Evolutionary conservation across 2,888 invertebrate genomes (phyloP).

Genomic region (Thalpophila matura): DNA sequence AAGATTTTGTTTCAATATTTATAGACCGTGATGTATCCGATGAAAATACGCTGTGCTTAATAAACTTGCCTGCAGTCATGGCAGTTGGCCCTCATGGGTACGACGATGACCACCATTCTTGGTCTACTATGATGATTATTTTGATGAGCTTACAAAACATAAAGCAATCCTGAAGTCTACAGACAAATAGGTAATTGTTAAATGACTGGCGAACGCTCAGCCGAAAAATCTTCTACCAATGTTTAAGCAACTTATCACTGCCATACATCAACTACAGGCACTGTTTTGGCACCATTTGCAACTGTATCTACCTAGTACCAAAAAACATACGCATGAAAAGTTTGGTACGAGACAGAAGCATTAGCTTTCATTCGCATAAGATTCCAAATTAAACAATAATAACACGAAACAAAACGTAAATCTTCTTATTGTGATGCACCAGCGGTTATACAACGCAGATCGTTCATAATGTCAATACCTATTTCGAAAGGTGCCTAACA

Average conservation of each 20-base stretch:
- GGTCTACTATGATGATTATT: not conserved
- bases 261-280: slow-evolving; percentile 2
- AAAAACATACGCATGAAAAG: not conserved
- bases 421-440: slow-evolving; percentile 7
- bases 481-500: slow-evolving; percentile 57
- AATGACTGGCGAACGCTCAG: not conserved
- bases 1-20: slow-evolving; percentile 48
- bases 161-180: not conserved
- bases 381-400: not conserved
- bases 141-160: slow-evolving; percentile 1
- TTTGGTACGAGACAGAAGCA: not conserved
- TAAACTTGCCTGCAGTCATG: not conserved
- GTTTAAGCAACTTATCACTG: not conserved
- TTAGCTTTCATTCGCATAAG: not conserved
- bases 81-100: not conserved
- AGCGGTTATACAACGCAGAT: slow-evolving; percentile 20
- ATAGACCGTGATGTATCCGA: slow-evolving; percentile 21
- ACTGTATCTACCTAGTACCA: not conserved
- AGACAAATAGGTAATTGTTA: not conserved
- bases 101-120: not conserved
- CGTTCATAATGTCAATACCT: slow-evolving; percentile 36
- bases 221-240: not conserved
- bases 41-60: slow-evolving; percentile 15
- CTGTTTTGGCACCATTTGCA: not conserved
- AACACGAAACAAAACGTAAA: slow-evolving; percentile 1